These are phyloP conservation scores for Bryconaethiops microstoma DNA, from an alignment of 2,797 vertebrate genomes.

Conservation along the genomic window DNA sequence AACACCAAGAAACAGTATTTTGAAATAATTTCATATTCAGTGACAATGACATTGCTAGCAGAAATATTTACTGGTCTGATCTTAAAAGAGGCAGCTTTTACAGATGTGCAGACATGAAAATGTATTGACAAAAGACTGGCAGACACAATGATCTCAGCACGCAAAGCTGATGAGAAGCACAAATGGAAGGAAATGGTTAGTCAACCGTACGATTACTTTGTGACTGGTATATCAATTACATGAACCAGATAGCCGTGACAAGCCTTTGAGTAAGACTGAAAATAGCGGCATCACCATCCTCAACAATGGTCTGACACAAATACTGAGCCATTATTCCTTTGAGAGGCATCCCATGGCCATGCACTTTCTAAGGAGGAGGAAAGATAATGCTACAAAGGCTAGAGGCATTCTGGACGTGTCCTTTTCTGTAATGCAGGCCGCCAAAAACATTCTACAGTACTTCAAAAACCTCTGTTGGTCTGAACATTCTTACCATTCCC, in stretches of 20 bases:
- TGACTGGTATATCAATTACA: slow-evolving; percentile 44
- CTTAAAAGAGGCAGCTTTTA: slow-evolving; percentile 41
- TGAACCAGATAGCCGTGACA: slow-evolving; percentile 13
- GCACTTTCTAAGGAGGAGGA: slow-evolving; percentile 3
- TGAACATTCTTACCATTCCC: not conserved
- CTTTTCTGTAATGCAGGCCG: not conserved
- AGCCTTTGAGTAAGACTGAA: slow-evolving; percentile 27
- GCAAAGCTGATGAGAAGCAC: slow-evolving; percentile 44
- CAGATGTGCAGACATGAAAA: slow-evolving; percentile 36
- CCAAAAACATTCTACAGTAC: not conserved
- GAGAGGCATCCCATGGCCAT: not conserved
- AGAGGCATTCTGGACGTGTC: not conserved
- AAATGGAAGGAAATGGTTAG: slow-evolving; percentile 40
- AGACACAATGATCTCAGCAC: slow-evolving; percentile 47
- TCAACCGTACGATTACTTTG: slow-evolving; percentile 43
- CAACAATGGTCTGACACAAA: slow-evolving; percentile 27
- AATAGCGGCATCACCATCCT: slow-evolving; percentile 22
- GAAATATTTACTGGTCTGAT: slow-evolving; percentile 6
- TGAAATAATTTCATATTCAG: not conserved
- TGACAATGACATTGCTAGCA: not conserved
- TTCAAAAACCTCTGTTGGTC: not conserved
- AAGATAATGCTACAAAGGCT: not conserved
- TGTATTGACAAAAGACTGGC: slow-evolving; percentile 36
- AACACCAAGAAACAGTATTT: not conserved
- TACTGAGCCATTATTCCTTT: slow-evolving; percentile 1